Evolutionary conservation across 2,888 invertebrate species (phyloP).

Genomic region (Boloria selene): DNA sequence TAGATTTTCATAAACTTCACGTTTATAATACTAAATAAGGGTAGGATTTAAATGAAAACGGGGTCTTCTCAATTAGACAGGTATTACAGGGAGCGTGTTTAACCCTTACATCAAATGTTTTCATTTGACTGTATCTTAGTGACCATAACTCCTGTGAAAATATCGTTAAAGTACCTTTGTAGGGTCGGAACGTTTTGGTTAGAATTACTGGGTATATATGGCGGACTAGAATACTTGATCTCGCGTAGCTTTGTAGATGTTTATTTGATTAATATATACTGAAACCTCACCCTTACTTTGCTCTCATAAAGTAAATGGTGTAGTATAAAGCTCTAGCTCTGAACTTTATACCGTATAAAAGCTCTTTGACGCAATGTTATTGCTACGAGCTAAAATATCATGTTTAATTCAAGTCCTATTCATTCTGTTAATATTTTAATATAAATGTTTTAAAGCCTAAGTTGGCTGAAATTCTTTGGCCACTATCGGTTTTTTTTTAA

Average conservation of each 20-base stretch:
- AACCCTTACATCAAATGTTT: slow-evolving; percentile 7
- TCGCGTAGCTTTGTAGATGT: slow-evolving; percentile 19
- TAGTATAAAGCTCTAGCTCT: background rate
- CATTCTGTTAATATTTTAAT: too few relatives aligned
- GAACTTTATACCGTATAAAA: background rate
- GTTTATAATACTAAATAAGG: background rate
- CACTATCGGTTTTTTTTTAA: too few relatives aligned
- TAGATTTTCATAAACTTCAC: too few relatives aligned
- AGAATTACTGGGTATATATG: slow-evolving; percentile 11
- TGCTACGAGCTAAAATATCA: too few relatives aligned
- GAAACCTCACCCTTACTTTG: background rate
- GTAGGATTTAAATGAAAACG: slow-evolving; percentile 7
- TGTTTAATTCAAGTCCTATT: too few relatives aligned
- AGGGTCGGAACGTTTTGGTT: slow-evolving; percentile 14
- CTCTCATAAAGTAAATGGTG: background rate
- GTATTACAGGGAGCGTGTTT: slow-evolving; percentile 2
- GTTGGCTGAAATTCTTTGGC: too few relatives aligned
- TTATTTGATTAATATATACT: slow-evolving; percentile 18
- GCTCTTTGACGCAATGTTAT: too few relatives aligned
- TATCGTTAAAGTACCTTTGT: slow-evolving; percentile 19
- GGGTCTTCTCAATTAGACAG: slow-evolving; percentile 3
- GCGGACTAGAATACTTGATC: slow-evolving; percentile 14
- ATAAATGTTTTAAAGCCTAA: too few relatives aligned
- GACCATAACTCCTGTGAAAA: slow-evolving; percentile 22
- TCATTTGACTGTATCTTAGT: slow-evolving; percentile 17